phyloP scores from a whole-genome alignment of 2,113 vertebrate genomes.

The Castor canadensis region DNA sequence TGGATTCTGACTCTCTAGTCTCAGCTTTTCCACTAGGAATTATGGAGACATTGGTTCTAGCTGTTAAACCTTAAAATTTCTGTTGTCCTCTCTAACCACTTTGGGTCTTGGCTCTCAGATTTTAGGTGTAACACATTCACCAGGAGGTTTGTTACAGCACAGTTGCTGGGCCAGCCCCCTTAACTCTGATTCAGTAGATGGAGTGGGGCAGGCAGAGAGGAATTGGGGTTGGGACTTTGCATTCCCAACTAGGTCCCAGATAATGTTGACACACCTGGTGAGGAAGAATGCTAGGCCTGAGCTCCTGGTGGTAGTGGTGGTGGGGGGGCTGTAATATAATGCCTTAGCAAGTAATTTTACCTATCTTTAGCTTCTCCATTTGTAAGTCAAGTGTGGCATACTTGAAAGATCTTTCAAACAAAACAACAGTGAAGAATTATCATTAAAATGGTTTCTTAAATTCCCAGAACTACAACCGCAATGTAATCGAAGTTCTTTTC shows the following conservation, averaged over 20 bases:
- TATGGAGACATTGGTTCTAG: not conserved
- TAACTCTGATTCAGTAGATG: not conserved
- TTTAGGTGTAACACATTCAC: not conserved
- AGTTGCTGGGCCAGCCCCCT: not conserved
- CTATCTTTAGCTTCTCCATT: not conserved
- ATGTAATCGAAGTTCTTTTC: not conserved
- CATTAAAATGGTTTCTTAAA: not conserved
- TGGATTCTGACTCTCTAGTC: not conserved
- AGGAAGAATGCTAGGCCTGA: not conserved
- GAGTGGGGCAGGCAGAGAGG: too few species aligned
- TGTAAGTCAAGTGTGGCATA: not conserved
- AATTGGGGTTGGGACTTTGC: not conserved
- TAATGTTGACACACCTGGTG: too few species aligned
- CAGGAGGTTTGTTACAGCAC: not conserved
- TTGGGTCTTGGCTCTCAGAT: not conserved
- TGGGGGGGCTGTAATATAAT: not conserved
- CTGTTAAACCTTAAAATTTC: not conserved
- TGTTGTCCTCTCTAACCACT: not conserved
- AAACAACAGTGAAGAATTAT: not conserved
- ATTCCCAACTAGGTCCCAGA: not conserved
- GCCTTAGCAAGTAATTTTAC: not conserved
- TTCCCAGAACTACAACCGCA: not conserved
- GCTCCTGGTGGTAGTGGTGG: too few species aligned
- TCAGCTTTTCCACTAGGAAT: not conserved
- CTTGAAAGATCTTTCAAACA: not conserved